These are phyloP conservation scores for Lerista edwardsae DNA, from an alignment of 2,797 vertebrate species.

Conservation along the genomic window DNA sequence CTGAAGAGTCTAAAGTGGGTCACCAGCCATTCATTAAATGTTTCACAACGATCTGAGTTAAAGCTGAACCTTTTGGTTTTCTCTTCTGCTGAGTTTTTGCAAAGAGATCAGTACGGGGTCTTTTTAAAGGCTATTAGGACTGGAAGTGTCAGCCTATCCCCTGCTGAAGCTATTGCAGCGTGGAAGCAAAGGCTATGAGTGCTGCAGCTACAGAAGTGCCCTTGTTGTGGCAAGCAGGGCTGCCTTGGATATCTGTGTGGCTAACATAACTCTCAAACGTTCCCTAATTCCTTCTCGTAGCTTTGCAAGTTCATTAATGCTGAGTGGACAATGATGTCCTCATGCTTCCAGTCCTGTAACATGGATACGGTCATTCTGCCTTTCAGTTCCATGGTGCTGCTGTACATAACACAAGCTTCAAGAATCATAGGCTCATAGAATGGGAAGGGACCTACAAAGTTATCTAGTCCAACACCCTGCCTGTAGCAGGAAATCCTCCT, in stretches of 20 bases:
- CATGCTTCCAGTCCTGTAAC: too few species aligned
- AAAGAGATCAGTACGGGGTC: slow-evolving; percentile 8
- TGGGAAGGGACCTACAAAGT: too few species aligned
- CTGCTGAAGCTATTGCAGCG: background rate
- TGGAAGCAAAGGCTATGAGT: background rate
- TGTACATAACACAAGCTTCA: too few species aligned
- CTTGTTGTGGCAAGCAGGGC: too few species aligned
- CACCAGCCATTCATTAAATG: slow-evolving; percentile 45
- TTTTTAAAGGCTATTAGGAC: slow-evolving; percentile 13
- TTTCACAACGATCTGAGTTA: slow-evolving; percentile 39
- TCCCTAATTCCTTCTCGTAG: background rate
- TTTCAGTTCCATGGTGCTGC: background rate
- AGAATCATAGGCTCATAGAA: too few species aligned
- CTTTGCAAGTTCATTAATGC: background rate
- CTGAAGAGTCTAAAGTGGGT: slow-evolving; percentile 56
- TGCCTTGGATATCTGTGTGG: background rate
- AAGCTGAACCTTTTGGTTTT: slow-evolving; percentile 47
- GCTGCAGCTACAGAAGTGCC: background rate
- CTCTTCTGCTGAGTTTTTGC: slow-evolving; percentile 40
- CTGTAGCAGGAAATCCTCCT: too few species aligned
- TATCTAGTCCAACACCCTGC: too few species aligned
- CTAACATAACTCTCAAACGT: background rate
- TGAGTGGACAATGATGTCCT: background rate
- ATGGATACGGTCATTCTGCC: background rate
- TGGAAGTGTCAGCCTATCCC: background rate